Percentiles rank a stretch among this genome's conserved stretches.
Evolutionary conservation across 2,797 vertebrate species (phyloP).

Genomic region (Dryobates pubescens): DNA sequence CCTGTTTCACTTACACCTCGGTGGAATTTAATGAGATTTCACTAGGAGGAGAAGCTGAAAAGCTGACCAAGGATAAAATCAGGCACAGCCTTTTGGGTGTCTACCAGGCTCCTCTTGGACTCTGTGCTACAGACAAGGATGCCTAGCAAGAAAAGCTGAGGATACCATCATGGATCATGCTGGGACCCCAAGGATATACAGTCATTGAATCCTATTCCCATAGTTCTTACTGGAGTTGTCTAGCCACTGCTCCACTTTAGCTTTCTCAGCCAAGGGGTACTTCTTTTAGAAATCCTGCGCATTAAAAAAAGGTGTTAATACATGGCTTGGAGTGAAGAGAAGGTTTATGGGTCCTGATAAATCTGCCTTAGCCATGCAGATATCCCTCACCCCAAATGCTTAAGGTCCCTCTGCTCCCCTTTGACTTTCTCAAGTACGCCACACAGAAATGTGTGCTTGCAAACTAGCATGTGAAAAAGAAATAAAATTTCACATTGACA

Average conservation of each 20-base stretch:
- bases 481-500: neutral
- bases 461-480: neutral
- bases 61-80: neutral
- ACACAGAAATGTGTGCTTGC: fast-evolving
- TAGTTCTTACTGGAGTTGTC: too few species aligned
- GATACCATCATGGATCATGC: fast-evolving
- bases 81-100: neutral
- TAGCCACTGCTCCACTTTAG: neutral
- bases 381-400: fast-evolving
- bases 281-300: neutral
- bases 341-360: neutral
- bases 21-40: neutral
- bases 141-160: neutral
- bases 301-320: neutral
- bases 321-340: neutral
- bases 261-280: neutral
- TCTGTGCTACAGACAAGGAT: neutral
- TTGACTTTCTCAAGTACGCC: neutral
- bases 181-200: too few species aligned
- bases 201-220: neutral
- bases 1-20: neutral
- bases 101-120: neutral
- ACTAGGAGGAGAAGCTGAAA: neutral
- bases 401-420: neutral
- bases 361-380: neutral